Conservation (phyloP, 2,797 vertebrate genomes). For the Rhabdophis nuchalis region DNA sequence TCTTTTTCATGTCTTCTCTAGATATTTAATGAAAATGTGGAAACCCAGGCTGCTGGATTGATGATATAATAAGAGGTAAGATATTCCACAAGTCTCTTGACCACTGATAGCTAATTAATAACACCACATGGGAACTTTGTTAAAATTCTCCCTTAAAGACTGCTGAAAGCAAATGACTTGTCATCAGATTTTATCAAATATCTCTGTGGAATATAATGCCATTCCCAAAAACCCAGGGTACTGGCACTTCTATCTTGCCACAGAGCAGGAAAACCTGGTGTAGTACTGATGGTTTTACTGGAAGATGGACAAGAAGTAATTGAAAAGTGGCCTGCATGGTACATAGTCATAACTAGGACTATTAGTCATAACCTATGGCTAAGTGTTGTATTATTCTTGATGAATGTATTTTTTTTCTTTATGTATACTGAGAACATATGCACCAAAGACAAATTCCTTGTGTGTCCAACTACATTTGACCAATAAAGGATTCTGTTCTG, state of each 20-base stretch:
- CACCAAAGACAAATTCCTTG: too few relatives aligned
- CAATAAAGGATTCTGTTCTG: too few relatives aligned
- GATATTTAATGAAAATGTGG: neutral
- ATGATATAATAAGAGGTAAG: neutral
- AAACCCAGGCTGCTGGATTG: neutral
- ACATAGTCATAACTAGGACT: neutral
- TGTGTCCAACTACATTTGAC: too few relatives aligned
- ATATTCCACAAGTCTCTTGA: neutral
- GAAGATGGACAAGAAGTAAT: neutral
- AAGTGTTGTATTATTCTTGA: too few relatives aligned
- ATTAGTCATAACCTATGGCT: too few relatives aligned
- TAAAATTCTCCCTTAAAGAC: neutral
- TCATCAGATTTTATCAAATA: neutral
- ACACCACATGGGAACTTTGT: neutral
- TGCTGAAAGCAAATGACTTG: neutral
- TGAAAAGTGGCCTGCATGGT: neutral
- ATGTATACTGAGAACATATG: too few relatives aligned
- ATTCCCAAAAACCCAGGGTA: neutral
- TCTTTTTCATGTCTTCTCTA: neutral
- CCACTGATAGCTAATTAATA: neutral
- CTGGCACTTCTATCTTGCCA: neutral
- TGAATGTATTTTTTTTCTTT: too few relatives aligned
- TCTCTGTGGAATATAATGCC: neutral
- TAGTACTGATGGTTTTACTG: neutral
- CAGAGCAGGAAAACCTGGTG: neutral